Evolutionary conservation across 35 echinoderm and acorn worm genomes (phyloP), one percentile per base, ranked within the genome.

Genomic region (Lytechinus pictus): DNA sequence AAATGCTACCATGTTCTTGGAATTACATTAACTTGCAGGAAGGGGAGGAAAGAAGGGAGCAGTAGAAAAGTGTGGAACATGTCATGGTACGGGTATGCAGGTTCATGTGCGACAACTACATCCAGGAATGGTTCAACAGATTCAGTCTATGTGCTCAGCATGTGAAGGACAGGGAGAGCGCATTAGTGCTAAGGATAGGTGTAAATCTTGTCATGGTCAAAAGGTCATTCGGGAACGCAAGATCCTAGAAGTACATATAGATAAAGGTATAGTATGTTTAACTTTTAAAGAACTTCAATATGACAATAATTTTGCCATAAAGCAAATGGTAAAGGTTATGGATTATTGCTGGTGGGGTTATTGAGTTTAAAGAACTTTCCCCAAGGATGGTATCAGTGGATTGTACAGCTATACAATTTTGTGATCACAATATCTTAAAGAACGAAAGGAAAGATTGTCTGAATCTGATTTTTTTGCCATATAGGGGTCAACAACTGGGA

Each of bases 41-140:
- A 66, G 97, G 57, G 98, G 98, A 87, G 98, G 98, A 27, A 99
- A 98, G 93, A 99, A 99, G 89, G 98, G 98, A 57, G 98, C 98
- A 9, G 95, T 99, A 33, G 97, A 99, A 54, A 99, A 97, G 87
- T 99, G 98, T 54, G 55, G 57, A 7, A 95, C 88, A 24, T 99
- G 98, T 91, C 58, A 66, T 27, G 98, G 98, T 3, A 94, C 88
- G 6, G 97, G 98, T 60, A 94, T 99, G 54, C 96, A 97, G 95
- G 98, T 99, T 9, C 96, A 97, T 28, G 91, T 99, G 52, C 96
- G 97, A 16, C 98, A 94, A 1, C 55, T 99, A n/a, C 95, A 91
- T 13, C 97, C 98, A 52, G 98, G 98, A 54, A 99, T 99, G 97
- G 98, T 98, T 54, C 98, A 99, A 86, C 98, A 99, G 94, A 97